Evolutionary conservation across 2,113 vertebrate genomes (phyloP), one percentile per base, ranked within the genome.

Genomic region (Cottus gobio): DNA sequence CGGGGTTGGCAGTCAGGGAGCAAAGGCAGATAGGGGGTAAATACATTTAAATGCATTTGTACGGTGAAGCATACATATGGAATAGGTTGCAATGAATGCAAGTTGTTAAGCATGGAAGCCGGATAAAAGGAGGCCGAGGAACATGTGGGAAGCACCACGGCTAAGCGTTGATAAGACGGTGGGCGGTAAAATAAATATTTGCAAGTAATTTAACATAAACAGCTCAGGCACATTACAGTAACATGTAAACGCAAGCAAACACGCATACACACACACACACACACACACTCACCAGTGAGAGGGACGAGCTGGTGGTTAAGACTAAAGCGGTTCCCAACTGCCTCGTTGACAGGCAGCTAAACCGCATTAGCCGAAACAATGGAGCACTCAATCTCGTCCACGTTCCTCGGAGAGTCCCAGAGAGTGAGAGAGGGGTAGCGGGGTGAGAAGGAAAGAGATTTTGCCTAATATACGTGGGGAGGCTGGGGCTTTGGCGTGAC

Each of bases 321-420:
- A 84, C 73, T 63, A 73, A 65, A 83, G 70, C 77, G 20, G 57
- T 56, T 93, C 82, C 87, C 84, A 71, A 57, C 87, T 50, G 87
- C 66, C 72, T 88, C 80, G 89, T 83, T 92, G 88, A 91, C 86
- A 85, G 86, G 87, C 87, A 90, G 92, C 90, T 91, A 89, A 90
- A 92, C 80, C 57, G 77, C 89, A 92, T 92, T 92, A 92, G 76
- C 84, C 80, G 92, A 92, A 93, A 93, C 92, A 93, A 92, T 91
- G 86, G 82, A 85, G 77, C 83, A 82, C 91, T 91, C 88, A 91
- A 91, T 92, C 90, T 91, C 77, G 12, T 48, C 84, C 77, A n/a
- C 36, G 10, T 64, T 91, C 90, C 85, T 85, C 0, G 48, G 86
- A 87, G 85, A 87, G 82, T 75, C 64, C 67, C 81, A 22, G 67